These are phyloP conservation scores for Henricia sp. DNA, from an alignment of 53 echinoderm and acorn worm species.

Conservation along the genomic window DNA sequence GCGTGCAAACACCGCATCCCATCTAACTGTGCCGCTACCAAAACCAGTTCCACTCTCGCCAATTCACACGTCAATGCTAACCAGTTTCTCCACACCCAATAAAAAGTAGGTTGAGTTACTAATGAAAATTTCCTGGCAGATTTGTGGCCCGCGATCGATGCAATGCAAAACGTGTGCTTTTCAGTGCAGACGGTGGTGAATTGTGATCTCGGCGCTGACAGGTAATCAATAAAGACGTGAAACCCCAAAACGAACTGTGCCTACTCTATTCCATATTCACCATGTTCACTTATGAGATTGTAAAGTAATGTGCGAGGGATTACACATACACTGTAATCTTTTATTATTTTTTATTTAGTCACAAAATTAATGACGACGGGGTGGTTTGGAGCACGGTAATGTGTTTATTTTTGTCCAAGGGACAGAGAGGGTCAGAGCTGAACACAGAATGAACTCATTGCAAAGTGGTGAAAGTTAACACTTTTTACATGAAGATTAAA, in stretches of 20 bases:
- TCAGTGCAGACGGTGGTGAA: conserved; percentile 49
- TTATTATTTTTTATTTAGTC: conserved; percentile 9
- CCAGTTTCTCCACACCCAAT: conserved; percentile 58
- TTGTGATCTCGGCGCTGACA: conserved; percentile 49
- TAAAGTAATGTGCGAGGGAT: neutral
- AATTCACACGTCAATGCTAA: conserved; percentile 58
- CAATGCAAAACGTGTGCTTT: conserved; percentile 45
- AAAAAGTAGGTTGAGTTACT: conserved; percentile 63
- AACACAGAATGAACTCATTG: too few relatives aligned
- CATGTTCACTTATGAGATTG: neutral
- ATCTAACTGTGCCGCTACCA: too few relatives aligned
- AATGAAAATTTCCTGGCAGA: conserved; percentile 62
- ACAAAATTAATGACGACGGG: neutral
- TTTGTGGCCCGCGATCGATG: conserved; percentile 55
- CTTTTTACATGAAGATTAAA: too few relatives aligned
- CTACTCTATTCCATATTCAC: neutral
- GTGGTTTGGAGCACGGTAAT: too few relatives aligned
- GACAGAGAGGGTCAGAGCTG: neutral
- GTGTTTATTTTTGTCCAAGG: neutral
- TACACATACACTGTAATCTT: neutral
- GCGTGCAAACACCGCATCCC: conserved; percentile 23
- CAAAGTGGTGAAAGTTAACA: too few relatives aligned
- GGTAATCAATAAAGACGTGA: conserved; percentile 47
- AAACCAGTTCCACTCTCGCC: conserved; percentile 37
- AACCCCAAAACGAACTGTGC: conserved; percentile 15